Conservation (phyloP, 2,113 vertebrate species). For the Aythya baeri region DNA sequence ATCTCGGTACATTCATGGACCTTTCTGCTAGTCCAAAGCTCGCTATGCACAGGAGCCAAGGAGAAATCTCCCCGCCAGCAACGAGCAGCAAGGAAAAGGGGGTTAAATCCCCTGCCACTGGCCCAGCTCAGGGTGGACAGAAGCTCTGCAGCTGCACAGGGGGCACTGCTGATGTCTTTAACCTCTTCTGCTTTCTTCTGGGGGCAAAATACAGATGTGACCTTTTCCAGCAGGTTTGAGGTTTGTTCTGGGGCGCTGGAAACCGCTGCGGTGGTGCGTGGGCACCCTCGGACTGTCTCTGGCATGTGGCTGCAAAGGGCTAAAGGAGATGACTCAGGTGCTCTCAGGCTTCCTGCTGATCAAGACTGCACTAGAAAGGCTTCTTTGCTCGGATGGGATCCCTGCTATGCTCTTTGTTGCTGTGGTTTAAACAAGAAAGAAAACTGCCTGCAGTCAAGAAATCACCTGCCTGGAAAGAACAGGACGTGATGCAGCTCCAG, state of each 20-base stretch:
- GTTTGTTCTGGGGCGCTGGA: not conserved
- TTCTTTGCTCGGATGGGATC: not conserved
- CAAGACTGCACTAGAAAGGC: not conserved
- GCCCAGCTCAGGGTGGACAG: not conserved
- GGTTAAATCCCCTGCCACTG: not conserved
- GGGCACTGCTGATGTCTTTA: not conserved
- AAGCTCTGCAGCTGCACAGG: not conserved
- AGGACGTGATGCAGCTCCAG: not conserved
- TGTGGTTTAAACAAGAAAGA: not conserved
- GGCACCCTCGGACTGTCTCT: not conserved
- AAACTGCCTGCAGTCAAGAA: not conserved
- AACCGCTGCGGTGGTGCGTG: not conserved
- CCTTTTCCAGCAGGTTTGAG: not conserved
- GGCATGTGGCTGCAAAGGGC: not conserved
- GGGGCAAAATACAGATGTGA: not conserved
- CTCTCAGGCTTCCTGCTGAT: not conserved
- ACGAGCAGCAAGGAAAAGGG: fast-evolving
- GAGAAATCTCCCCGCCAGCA: not conserved
- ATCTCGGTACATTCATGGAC: not conserved
- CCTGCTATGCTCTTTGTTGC: not conserved
- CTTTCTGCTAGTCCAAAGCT: not conserved
- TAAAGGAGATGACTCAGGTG: not conserved
- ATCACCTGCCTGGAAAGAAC: not conserved
- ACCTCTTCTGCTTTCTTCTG: not conserved
- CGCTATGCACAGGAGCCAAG: not conserved